Evolutionary conservation across 2,888 invertebrate species (phyloP).

Genomic region (Zootermopsis nevadensis): DNA sequence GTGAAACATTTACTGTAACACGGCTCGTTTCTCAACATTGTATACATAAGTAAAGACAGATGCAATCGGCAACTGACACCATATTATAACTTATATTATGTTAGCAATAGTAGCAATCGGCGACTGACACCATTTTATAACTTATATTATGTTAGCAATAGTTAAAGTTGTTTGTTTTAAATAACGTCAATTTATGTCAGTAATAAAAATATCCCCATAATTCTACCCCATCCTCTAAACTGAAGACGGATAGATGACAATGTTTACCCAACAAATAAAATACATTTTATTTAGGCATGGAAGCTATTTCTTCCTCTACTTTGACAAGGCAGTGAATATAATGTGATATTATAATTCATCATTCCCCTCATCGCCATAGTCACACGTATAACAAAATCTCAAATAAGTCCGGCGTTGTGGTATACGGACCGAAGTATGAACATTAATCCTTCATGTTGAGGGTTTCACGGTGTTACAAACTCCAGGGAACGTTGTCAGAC

Average conservation of each 20-base stretch:
- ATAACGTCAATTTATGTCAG: too few species aligned
- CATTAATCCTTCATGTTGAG: conserved; percentile 1
- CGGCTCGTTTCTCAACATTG: too few species aligned
- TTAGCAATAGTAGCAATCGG: too few species aligned
- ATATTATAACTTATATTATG: too few species aligned
- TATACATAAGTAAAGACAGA: too few species aligned
- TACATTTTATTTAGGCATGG: background rate
- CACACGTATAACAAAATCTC: background rate
- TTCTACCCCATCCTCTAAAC: background rate
- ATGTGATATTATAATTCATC: conserved; percentile 11
- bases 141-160: too few species aligned
- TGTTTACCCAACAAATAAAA: background rate
- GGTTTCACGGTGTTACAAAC: background rate
- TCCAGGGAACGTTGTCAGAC: background rate
- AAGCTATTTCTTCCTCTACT: background rate
- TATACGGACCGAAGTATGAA: background rate
- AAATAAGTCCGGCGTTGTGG: background rate
- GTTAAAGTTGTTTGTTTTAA: too few species aligned
- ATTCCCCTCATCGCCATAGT: background rate
- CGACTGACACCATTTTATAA: too few species aligned
- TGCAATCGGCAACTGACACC: too few species aligned
- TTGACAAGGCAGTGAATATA: background rate
- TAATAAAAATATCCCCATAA: too few species aligned
- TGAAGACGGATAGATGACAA: background rate
- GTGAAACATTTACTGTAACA: too few species aligned